Conservation (phyloP, 1,140 invertebrate species). For the Gryllus bimaculatus region DNA sequence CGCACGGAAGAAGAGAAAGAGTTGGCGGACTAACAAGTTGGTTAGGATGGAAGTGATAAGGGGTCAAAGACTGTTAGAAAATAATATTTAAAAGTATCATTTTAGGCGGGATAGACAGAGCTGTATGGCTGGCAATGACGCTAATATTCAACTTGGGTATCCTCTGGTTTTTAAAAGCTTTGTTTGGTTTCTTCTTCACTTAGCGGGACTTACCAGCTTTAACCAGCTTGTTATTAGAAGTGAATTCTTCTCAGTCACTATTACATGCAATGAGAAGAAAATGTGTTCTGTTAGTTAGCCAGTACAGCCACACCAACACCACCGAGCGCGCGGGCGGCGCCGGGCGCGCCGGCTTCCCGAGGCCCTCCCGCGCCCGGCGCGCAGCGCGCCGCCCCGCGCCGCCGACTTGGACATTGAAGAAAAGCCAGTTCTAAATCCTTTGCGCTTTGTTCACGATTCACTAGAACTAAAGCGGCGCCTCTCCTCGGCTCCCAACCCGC, state of each 20-base stretch:
- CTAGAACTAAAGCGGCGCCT: slow-evolving; percentile 13
- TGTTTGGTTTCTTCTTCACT: slow-evolving; percentile 12
- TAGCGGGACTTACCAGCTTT: slow-evolving; percentile 64
- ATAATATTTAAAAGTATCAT: slow-evolving; percentile 16
- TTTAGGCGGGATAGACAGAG: slow-evolving; percentile 16
- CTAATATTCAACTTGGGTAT: slow-evolving; percentile 17
- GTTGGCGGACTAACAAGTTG: slow-evolving; percentile 6
- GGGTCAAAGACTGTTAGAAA: slow-evolving; percentile 10
- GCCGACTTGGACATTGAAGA: slow-evolving; percentile 15
- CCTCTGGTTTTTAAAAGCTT: slow-evolving; percentile 15
- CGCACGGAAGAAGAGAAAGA: background rate
- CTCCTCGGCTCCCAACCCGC: background rate
- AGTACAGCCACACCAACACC: slow-evolving; percentile 21
- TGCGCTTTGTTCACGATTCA: slow-evolving; percentile 6
- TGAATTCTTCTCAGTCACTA: slow-evolving; percentile 89
- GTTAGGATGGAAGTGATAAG: slow-evolving; percentile 15
- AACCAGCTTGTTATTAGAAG: slow-evolving; percentile 87
- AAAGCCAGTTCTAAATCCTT: slow-evolving; percentile 15
- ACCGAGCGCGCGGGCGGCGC: background rate
- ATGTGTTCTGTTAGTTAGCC: slow-evolving; percentile 23
- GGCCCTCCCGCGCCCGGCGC: background rate
- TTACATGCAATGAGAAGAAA: slow-evolving; percentile 38
- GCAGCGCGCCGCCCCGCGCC: background rate
- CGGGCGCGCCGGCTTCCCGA: background rate
- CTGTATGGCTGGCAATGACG: background rate